These are phyloP conservation scores for Polydesmus complanatus DNA, from an alignment of 2,888 invertebrate genomes.

Conservation along the genomic window DNA sequence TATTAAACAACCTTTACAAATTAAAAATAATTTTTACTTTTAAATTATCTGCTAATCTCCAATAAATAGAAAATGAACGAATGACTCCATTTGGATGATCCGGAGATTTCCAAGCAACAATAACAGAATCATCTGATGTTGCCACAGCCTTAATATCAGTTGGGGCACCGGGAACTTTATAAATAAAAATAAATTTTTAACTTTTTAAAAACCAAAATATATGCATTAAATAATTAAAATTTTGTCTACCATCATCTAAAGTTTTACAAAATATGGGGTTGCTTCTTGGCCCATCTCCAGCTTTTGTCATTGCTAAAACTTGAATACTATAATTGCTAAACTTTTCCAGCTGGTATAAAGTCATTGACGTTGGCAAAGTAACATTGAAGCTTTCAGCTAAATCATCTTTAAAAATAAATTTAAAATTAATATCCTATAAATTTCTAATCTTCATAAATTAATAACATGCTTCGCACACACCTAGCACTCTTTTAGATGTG, in stretches of 20 bases:
- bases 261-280: conserved; percentile 82
- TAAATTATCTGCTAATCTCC: conserved; percentile 33
- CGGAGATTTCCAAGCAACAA: conserved; percentile 88
- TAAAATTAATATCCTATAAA: too few relatives aligned
- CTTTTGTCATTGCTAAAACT: conserved; percentile 84
- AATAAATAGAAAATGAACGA: conserved; percentile 83
- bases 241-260: conserved; percentile 74
- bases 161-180: conserved; percentile 77
- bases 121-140: conserved; percentile 77
- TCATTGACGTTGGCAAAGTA: conserved; percentile 67
- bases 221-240: not conserved
- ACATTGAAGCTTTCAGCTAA: conserved; percentile 12
- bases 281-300: conserved; percentile 84
- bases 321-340: conserved; percentile 96
- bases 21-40: too few relatives aligned
- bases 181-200: not conserved
- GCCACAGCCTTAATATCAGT: conserved; percentile 84
- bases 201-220: not conserved
- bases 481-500: not conserved
- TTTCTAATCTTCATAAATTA: not conserved
- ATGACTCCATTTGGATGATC: conserved; percentile 83
- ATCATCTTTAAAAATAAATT: conserved; percentile 5
- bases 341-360: conserved; percentile 78
- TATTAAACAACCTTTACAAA: too few relatives aligned
- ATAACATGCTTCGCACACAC: not conserved